Evolutionary conservation across 1,140 invertebrate species (phyloP).

Genomic region (Bombus difficillimus): DNA sequence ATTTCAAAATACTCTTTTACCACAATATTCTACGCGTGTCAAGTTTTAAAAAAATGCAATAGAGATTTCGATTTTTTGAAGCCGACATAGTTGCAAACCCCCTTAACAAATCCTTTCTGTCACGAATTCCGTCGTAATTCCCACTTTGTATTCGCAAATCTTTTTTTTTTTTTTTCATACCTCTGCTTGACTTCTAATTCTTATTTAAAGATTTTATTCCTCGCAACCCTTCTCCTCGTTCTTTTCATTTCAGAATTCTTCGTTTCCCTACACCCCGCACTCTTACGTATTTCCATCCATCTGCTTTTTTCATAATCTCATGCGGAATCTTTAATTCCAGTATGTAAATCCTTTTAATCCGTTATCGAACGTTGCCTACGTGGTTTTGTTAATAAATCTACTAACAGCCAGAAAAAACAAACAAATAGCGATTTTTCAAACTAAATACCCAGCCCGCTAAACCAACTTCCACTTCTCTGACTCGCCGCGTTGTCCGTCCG

Average conservation of each 20-base stretch:
- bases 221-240: neutral
- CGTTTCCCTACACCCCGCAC: neutral
- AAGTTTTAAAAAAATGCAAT: too few relatives aligned
- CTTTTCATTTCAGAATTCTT: neutral
- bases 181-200: neutral
- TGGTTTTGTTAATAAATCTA: neutral
- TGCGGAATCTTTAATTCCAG: neutral
- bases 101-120: too few relatives aligned
- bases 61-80: too few relatives aligned
- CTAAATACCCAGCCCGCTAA: neutral
- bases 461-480: neutral
- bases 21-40: too few relatives aligned
- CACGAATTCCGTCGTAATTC: neutral
- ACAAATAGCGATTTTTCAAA: neutral
- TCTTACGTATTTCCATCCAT: neutral
- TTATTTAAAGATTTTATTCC: neutral
- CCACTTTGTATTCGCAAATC: neutral
- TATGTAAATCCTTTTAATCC: neutral
- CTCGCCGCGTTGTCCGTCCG: too few relatives aligned
- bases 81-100: too few relatives aligned
- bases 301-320: neutral
- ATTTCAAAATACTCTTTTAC: too few relatives aligned
- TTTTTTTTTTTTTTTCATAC: neutral
- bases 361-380: neutral
- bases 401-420: neutral